A percentile compares a stretch with the other conserved stretches of the same genome.
These are phyloP conservation scores for Trinectes maculatus DNA, from an alignment of 2,113 vertebrate species.

Conservation along the genomic window DNA sequence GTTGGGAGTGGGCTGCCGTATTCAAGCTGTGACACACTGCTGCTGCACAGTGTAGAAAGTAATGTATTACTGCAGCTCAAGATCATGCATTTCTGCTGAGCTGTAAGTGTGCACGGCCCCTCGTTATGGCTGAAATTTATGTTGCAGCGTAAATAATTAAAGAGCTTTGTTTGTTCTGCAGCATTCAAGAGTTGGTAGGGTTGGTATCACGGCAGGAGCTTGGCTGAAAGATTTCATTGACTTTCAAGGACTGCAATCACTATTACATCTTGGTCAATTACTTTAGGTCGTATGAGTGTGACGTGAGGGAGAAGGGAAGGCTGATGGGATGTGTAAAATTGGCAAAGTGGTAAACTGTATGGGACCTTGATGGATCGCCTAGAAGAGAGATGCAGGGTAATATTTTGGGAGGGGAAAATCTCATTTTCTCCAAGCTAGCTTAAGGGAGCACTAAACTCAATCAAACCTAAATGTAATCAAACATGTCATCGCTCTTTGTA, in stretches of 20 bases:
- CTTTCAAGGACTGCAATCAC: constrained; percentile 30
- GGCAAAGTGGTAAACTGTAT: constrained; percentile 68
- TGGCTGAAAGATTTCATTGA: constrained; percentile 22
- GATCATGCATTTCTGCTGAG: constrained; percentile 33
- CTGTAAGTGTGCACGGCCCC: constrained; percentile 15
- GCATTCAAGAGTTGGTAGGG: constrained; percentile 22
- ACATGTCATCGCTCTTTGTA: constrained; percentile 74
- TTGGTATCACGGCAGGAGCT: not conserved
- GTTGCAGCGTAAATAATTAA: constrained; percentile 63
- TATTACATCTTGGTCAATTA: constrained; percentile 13
- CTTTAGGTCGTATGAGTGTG: constrained; percentile 21
- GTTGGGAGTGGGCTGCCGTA: constrained; percentile 12
- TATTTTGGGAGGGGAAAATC: constrained; percentile 76
- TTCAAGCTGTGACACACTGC: constrained; percentile 47
- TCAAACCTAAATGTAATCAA: constrained; percentile 80
- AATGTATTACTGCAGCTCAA: constrained; percentile 33
- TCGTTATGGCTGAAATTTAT: constrained; percentile 46
- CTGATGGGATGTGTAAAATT: constrained; percentile 60
- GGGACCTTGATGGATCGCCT: constrained; percentile 65
- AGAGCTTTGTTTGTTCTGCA: constrained; percentile 46
- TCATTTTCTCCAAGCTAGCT: constrained; percentile 75
- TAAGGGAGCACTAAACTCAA: constrained; percentile 74
- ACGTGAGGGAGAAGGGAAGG: constrained; percentile 27
- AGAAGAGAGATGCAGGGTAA: constrained; percentile 56
- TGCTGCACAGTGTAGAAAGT: constrained; percentile 14